Evolutionary conservation across 2,888 invertebrate genomes (phyloP), one percentile per base, ranked within the genome.

Genomic region (Liodrosophila aerea): DNA sequence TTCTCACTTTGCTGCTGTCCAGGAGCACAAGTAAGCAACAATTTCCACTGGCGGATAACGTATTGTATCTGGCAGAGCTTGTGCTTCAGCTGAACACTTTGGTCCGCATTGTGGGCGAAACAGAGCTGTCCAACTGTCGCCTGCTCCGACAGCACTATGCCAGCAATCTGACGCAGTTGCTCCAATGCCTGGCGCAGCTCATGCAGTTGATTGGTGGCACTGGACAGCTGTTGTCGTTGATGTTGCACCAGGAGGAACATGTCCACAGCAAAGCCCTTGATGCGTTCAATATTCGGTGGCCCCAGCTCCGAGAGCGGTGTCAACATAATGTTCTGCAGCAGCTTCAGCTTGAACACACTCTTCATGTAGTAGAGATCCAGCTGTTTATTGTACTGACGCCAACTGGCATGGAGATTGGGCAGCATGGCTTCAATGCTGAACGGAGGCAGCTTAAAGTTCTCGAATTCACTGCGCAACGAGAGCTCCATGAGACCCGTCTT

Each of bases 191-290:
- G 90, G 1, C 93, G 91, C 29, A 94, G 82, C 40, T 92, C 92
- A 69, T 92, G 93, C 0, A 94, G 90, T 16, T 91, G 87, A 62
- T 92, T 91, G 0, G 92, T 92, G 9, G 93, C 91, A 66, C 92
- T 91, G 0, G 93, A 91, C 30, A 95, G 90, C 0, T 92, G 90
- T 64, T 90, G 90, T 84, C 95, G 94, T 87, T 95, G 95, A 11
- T 91, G 90, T 71, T 93, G 93, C 0, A 93, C 93, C 41, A 94
- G 84, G 64, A 93, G 90, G 92, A 96, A 92, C 36, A 98, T 90
- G 80, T 97, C 95, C 12, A 94, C 92, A 0, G 95, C 92, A 87
- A 94, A 97, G 41, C 98, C 98, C 88, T 94, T 94, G 81, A 97
- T 95, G 46, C 97, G 92, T 76, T 97, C 97, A 45, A 96, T 93